A percentile compares a stretch with the other conserved stretches of the same genome.
phyloP scores from a whole-genome alignment of 1,140 invertebrate genomes.

The Oreohelix idahoensis region DNA sequence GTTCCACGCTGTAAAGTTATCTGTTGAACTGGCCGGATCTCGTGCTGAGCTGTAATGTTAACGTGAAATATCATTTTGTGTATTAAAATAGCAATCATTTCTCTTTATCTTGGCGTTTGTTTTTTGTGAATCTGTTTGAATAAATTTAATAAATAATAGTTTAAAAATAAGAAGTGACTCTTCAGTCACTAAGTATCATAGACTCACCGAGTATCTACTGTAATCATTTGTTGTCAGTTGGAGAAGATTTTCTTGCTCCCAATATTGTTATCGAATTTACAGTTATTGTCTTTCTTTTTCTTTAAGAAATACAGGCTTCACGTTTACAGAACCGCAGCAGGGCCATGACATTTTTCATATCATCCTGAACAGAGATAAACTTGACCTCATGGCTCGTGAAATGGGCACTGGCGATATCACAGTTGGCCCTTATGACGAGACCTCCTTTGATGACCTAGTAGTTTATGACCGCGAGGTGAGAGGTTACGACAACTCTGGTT shows the following conservation, averaged over 20 bases:
- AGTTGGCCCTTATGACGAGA: not conserved
- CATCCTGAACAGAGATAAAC: not conserved
- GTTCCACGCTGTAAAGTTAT: too few relatives aligned
- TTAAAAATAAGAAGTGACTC: not conserved
- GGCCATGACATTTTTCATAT: conserved; percentile 17
- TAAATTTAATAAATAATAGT: too few relatives aligned
- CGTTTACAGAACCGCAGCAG: conserved; percentile 19
- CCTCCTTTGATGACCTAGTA: not conserved
- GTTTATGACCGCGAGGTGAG: not conserved
- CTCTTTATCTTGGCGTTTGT: too few relatives aligned
- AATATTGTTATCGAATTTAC: not conserved
- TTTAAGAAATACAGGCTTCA: conserved; percentile 20
- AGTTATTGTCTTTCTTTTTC: not conserved
- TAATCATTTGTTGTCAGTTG: not conserved
- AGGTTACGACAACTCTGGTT: not conserved
- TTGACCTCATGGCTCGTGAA: not conserved
- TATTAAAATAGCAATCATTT: too few relatives aligned
- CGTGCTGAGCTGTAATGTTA: too few relatives aligned
- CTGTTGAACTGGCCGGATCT: too few relatives aligned
- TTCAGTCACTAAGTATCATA: not conserved
- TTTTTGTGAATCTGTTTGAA: too few relatives aligned
- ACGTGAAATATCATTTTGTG: too few relatives aligned
- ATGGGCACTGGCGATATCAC: too few relatives aligned
- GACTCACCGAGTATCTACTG: not conserved
- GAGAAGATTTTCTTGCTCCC: not conserved